These are phyloP conservation scores for Cataglyphis altisquamis DNA, from an alignment of 2,888 invertebrate genomes.

Conservation along the genomic window DNA sequence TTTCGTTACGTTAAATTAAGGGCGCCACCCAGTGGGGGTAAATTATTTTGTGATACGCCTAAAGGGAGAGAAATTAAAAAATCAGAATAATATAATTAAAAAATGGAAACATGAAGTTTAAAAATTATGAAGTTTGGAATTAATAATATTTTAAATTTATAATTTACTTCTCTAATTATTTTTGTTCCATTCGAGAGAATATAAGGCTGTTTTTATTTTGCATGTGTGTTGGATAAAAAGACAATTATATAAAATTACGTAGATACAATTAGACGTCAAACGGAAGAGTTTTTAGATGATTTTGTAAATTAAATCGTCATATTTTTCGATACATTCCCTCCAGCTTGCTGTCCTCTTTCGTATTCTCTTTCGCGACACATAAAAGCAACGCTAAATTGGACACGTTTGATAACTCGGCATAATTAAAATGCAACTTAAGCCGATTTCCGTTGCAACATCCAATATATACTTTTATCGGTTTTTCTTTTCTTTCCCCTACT, in stretches of 20 bases:
- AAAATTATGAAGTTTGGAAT: background rate
- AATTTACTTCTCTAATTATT: background rate
- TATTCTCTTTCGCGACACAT: background rate
- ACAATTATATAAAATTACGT: background rate
- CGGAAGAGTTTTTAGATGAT: background rate
- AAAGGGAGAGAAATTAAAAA: background rate
- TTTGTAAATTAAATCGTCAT: constrained; percentile 4
- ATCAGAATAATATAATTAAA: background rate
- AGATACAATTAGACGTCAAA: background rate
- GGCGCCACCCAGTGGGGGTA: too few relatives aligned
- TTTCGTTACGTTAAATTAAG: background rate
- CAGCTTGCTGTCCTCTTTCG: background rate
- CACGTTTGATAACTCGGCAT: constrained; percentile 6
- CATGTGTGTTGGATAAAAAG: background rate
- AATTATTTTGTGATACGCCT: background rate
- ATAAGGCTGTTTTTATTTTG: background rate
- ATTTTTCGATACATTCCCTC: background rate
- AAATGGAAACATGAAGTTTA: background rate
- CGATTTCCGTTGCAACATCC: constrained; percentile 33
- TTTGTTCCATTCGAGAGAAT: background rate
- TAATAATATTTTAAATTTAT: background rate
- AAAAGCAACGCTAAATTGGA: constrained; percentile 13
- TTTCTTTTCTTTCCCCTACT: background rate
- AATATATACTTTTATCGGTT: background rate
- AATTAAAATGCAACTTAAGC: constrained; percentile 46